Percentiles rank a stretch among this genome's conserved stretches.
phyloP scores from a whole-genome alignment of 2,113 vertebrate genomes.

The Rhinolophus ferrumequinum region DNA sequence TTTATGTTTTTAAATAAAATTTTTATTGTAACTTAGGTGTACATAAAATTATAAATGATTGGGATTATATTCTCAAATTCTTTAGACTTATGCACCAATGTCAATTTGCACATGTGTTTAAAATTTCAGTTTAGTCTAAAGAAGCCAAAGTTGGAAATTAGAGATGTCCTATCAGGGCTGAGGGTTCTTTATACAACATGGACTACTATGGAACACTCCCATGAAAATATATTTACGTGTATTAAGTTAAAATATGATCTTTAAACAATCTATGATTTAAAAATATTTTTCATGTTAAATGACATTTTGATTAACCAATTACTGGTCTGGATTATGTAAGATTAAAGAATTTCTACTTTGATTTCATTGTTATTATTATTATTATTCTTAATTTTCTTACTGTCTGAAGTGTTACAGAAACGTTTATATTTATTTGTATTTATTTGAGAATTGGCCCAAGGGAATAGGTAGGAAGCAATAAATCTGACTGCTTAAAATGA shows the following conservation, averaged over 20 bases:
- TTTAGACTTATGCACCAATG: background rate
- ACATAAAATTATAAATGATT: background rate
- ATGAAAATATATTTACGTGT: background rate
- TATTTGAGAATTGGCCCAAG: background rate
- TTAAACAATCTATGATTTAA: background rate
- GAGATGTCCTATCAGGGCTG: background rate
- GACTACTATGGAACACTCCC: background rate
- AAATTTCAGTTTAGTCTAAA: background rate
- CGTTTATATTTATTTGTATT: background rate
- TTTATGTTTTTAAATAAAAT: background rate
- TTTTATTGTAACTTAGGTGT: background rate
- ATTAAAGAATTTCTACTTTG: background rate
- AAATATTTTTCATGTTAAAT: background rate
- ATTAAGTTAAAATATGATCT: background rate
- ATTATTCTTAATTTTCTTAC: background rate
- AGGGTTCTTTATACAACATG: background rate
- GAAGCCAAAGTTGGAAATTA: background rate
- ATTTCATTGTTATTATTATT: background rate
- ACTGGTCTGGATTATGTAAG: background rate
- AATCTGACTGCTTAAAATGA: background rate
- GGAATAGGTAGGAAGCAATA: background rate
- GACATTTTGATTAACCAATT: background rate
- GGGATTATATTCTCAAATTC: background rate
- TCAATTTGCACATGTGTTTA: background rate
- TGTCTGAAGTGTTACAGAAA: background rate